Evolutionary conservation across 1,140 invertebrate species (phyloP).

Genomic region (Drosophila virilis): DNA sequence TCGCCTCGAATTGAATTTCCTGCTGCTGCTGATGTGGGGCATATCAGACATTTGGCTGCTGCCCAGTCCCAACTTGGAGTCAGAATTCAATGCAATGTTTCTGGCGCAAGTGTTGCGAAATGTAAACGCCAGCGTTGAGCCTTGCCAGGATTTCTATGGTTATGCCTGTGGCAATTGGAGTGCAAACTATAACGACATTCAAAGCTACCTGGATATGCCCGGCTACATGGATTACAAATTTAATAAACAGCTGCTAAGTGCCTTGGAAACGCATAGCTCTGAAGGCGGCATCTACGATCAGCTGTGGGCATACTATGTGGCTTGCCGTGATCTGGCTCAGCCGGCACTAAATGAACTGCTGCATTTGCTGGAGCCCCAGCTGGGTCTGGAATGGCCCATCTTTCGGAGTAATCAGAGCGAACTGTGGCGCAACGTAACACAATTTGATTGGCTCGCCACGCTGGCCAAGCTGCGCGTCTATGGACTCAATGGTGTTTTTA

Average conservation of each 20-base stretch:
- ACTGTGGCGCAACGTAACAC: constrained; percentile 49
- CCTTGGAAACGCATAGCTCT: constrained; percentile 8
- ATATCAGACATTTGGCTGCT: constrained; percentile 9
- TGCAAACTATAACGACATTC: constrained; percentile 30
- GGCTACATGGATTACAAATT: constrained; percentile 64
- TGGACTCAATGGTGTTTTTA: constrained; percentile 55
- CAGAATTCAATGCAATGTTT: constrained; percentile 27
- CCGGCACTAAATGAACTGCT: constrained; percentile 48
- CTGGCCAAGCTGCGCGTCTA: constrained; percentile 49
- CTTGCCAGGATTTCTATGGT: constrained; percentile 65
- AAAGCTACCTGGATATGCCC: constrained; percentile 56
- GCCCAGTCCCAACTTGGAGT: neutral
- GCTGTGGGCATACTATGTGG: constrained; percentile 43
- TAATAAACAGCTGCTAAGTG: constrained; percentile 42
- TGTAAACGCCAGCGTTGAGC: constrained; percentile 55
- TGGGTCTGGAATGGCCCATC: constrained; percentile 62
- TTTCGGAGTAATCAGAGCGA: constrained; percentile 46
- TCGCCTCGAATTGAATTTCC: constrained; percentile 30
- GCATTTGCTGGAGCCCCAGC: constrained; percentile 26
- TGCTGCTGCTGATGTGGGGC: constrained; percentile 15
- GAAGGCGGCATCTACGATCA: constrained; percentile 27
- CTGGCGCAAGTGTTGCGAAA: constrained; percentile 45
- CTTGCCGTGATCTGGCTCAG: constrained; percentile 39
- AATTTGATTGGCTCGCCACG: constrained; percentile 59
- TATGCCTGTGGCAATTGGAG: constrained; percentile 67